Percentiles rank a stretch among this genome's conserved stretches.
phyloP scores from a whole-genome alignment of 2,797 vertebrate genomes.

The Enteromius unitaeniatus region DNA sequence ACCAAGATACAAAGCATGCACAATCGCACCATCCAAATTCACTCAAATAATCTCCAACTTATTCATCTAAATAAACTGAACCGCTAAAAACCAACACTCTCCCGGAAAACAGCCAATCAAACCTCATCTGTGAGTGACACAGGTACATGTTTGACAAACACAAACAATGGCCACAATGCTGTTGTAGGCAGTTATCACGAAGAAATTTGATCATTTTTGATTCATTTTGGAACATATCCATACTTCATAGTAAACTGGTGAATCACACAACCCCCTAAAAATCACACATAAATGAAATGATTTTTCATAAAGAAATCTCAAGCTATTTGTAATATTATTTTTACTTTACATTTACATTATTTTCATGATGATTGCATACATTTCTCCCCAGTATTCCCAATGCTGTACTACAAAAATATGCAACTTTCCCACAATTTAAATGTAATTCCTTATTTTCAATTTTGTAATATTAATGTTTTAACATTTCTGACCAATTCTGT shows the following conservation, averaged over 20 bases:
- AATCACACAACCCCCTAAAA: not conserved
- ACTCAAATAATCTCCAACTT: conserved; percentile 11
- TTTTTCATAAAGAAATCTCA: too few species aligned
- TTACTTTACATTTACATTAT: not conserved
- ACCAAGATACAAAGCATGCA: conserved; percentile 46
- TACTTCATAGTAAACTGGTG: not conserved
- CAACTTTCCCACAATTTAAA: not conserved
- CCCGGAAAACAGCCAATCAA: not conserved
- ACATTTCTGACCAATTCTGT: not conserved
- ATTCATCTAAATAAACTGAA: not conserved
- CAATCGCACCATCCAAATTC: conserved; percentile 33
- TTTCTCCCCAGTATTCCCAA: not conserved
- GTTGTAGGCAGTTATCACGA: not conserved
- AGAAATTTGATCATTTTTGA: not conserved
- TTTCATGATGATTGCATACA: not conserved
- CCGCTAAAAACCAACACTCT: not conserved
- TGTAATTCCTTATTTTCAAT: not conserved
- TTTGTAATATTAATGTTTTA: not conserved
- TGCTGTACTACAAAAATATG: not conserved
- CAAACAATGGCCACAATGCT: conserved; percentile 1
- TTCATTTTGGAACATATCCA: not conserved
- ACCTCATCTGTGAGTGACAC: not conserved
- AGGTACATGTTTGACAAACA: not conserved
- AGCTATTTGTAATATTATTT: not conserved
- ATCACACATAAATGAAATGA: too few species aligned